phyloP scores from a whole-genome alignment of 2,113 vertebrate species.

The Ivindomyrus marchei region DNA sequence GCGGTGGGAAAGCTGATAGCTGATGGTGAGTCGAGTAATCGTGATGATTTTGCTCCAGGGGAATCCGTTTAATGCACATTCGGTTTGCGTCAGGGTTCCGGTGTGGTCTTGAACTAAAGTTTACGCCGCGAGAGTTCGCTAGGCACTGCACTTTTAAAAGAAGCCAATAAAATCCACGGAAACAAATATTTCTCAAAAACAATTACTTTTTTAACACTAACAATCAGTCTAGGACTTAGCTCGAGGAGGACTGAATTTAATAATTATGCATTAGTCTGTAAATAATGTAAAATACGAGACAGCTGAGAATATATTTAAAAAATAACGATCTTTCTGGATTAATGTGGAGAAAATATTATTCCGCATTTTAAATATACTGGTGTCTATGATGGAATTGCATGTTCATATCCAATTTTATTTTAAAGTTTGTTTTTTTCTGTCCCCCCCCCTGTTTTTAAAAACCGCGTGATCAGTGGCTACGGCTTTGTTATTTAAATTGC shows the following conservation, averaged over 20 bases:
- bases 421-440: background rate
- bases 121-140: background rate
- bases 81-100: background rate
- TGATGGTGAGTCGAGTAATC: background rate
- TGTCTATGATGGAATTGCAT: slow-evolving; percentile 6
- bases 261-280: slow-evolving; percentile 20
- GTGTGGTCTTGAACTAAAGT: background rate
- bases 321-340: background rate
- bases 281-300: slow-evolving; percentile 16
- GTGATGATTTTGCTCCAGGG: background rate
- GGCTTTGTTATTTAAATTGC: slow-evolving; percentile 6
- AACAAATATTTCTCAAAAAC: background rate
- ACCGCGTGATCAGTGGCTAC: background rate
- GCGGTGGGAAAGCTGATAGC: background rate
- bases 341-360: slow-evolving; percentile 13
- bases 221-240: slow-evolving; percentile 9
- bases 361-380: slow-evolving; percentile 1
- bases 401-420: slow-evolving; percentile 9
- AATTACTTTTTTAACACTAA: background rate
- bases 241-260: slow-evolving; percentile 12
- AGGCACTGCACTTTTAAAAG: slow-evolving; percentile 19
- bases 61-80: background rate
- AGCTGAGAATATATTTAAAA: slow-evolving; percentile 20
- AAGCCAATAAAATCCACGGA: background rate
- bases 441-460: background rate